A percentile compares a stretch with the other conserved stretches of the same genome.
Conservation (phyloP, 1,140 invertebrate genomes). For the Drosophila equinoxialis region DNA sequence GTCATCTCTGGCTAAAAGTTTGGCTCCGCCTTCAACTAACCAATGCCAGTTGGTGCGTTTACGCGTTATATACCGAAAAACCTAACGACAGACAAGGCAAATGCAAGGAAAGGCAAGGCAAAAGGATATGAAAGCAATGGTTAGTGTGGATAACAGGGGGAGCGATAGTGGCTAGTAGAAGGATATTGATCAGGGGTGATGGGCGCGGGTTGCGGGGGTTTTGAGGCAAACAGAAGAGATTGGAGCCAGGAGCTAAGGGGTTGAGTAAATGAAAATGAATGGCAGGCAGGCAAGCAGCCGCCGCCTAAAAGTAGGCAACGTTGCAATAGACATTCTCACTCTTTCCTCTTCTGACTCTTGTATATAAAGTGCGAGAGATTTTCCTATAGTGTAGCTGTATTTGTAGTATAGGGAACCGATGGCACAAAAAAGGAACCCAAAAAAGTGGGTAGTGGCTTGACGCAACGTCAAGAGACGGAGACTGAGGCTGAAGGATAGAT, state of each 20-base stretch:
- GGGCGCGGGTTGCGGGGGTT: no score
- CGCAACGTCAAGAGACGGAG: constrained; percentile 12
- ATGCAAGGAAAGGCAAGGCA: constrained; percentile 32
- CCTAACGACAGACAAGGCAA: constrained; percentile 67
- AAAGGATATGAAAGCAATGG: constrained; percentile 16
- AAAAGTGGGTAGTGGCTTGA: constrained; percentile 41
- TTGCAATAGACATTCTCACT: constrained; percentile 23
- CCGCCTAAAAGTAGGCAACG: constrained; percentile 74
- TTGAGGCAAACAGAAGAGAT: constrained; percentile 30
- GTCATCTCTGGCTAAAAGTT: constrained; percentile 28
- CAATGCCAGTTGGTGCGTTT: constrained; percentile 66
- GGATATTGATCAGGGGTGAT: not conserved
- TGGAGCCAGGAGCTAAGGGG: constrained; percentile 47
- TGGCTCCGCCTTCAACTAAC: constrained; percentile 68
- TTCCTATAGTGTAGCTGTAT: not conserved
- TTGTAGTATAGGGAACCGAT: not conserved
- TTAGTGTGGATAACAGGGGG: constrained; percentile 8
- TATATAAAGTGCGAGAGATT: constrained; percentile 19
- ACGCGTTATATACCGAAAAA: constrained; percentile 73
- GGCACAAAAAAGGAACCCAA: constrained; percentile 31
- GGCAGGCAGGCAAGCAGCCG: constrained; percentile 27
- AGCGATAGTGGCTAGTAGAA: not conserved
- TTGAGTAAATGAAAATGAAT: constrained; percentile 76
- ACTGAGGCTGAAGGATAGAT: constrained; percentile 7
- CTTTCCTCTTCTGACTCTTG: not conserved